phyloP scores from a whole-genome alignment of 2,888 invertebrate species.

The Spisula subtruncata region DNA sequence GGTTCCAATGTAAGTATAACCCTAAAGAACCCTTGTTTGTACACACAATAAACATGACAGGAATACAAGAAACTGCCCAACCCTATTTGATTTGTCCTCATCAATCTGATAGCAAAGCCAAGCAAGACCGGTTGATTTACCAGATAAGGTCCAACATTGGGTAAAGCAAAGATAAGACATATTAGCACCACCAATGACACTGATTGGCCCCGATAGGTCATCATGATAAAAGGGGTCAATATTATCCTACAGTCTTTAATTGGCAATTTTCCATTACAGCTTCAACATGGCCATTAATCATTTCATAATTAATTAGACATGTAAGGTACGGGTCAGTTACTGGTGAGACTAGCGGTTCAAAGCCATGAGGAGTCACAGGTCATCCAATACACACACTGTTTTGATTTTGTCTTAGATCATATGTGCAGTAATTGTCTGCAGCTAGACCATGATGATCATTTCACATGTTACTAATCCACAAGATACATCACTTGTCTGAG shows the following conservation, averaged over 20 bases:
- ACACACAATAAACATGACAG: not conserved
- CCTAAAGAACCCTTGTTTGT: not conserved
- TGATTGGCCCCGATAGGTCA: conserved; percentile 45
- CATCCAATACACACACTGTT: not conserved
- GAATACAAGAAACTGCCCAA: not conserved
- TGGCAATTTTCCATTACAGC: conserved; percentile 41
- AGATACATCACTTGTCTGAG: no score
- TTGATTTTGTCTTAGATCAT: not conserved
- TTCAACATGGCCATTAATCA: conserved; percentile 36
- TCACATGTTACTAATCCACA: no score
- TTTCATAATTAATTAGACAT: conserved; percentile 47
- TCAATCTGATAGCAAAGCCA: not conserved
- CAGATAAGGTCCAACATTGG: not conserved
- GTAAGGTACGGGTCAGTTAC: conserved; percentile 28
- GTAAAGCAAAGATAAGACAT: conserved; percentile 10
- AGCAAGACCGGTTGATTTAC: not conserved
- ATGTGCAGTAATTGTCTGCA: not conserved
- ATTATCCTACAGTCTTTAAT: conserved; percentile 48
- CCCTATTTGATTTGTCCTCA: not conserved
- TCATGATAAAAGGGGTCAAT: conserved; percentile 31
- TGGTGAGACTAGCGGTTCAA: not conserved
- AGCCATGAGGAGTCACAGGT: not conserved
- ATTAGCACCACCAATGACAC: conserved; percentile 17
- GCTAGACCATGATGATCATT: no score
- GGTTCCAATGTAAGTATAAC: conserved; percentile 4